Conservation (phyloP, 2,113 vertebrate species). For the Passer domesticus region DNA sequence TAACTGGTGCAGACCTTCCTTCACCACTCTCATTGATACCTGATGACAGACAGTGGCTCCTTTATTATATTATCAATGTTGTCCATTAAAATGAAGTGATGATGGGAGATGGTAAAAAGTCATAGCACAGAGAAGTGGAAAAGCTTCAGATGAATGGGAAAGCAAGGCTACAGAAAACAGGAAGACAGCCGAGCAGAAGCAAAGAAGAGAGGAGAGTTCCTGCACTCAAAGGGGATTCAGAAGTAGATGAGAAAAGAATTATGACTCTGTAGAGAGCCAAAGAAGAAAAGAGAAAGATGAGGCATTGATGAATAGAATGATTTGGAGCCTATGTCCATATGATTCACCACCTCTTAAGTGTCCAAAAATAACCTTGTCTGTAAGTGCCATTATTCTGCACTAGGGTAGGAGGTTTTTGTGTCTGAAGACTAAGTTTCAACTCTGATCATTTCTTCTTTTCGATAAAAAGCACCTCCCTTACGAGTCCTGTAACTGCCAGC, state of each 20-base stretch:
- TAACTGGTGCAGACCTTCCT: background rate
- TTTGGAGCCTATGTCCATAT: constrained; percentile 41
- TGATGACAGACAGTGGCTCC: background rate
- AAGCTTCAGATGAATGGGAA: background rate
- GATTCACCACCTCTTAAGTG: constrained; percentile 36
- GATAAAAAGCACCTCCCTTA: background rate
- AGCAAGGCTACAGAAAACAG: background rate
- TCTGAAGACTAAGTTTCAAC: constrained; percentile 11
- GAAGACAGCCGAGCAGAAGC: background rate
- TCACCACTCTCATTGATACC: background rate
- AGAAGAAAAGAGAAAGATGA: constrained; percentile 37
- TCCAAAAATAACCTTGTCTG: constrained; percentile 38
- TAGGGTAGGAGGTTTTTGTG: constrained; percentile 39
- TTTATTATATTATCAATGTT: background rate
- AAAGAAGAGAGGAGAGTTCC: background rate
- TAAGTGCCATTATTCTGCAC: constrained; percentile 40
- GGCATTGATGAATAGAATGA: constrained; percentile 33
- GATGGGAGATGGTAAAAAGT: background rate
- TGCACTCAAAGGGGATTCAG: background rate
- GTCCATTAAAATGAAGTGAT: background rate
- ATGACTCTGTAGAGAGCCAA: background rate
- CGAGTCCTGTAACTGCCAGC: background rate
- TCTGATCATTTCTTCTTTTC: background rate
- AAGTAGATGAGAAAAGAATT: constrained; percentile 24
- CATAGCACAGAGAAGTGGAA: background rate